These are phyloP conservation scores for Hypsibius dujardini DNA, from an alignment of 1,140 invertebrate species.

Conservation along the genomic window DNA sequence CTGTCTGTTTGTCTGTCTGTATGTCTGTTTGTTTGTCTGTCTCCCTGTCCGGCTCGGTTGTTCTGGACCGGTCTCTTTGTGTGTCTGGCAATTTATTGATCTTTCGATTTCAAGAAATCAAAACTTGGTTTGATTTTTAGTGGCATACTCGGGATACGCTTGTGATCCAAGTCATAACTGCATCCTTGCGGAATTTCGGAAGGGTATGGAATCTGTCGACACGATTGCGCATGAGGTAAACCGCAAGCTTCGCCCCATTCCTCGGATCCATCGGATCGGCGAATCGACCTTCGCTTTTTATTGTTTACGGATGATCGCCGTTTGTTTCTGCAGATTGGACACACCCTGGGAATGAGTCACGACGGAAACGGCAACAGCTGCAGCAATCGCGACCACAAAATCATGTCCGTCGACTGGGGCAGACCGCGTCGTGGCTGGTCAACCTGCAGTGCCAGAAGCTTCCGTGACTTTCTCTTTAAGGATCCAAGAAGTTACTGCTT, in stretches of 20 bases:
- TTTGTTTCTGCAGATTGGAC: neutral
- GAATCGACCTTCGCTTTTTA: neutral
- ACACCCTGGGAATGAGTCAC: neutral
- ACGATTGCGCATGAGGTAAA: constrained; percentile 9
- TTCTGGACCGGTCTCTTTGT: neutral
- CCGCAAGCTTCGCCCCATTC: neutral
- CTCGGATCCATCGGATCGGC: neutral
- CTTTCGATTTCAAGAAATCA: no score
- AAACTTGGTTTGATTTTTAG: neutral
- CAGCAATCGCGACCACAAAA: neutral
- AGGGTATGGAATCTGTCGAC: neutral
- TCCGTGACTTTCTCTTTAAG: neutral
- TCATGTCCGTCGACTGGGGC: neutral
- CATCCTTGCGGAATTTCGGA: neutral
- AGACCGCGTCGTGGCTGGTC: neutral
- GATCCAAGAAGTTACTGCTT: neutral
- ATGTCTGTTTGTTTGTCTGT: no score
- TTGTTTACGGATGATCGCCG: neutral
- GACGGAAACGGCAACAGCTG: neutral
- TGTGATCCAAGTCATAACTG: neutral
- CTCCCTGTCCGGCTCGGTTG: neutral
- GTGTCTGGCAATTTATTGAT: no score
- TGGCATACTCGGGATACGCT: neutral
- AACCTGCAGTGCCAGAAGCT: constrained; percentile 3
- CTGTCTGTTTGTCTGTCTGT: neutral